phyloP scores from a whole-genome alignment of 23 tunicate species.

The Clavelina lepadiformis region DNA sequence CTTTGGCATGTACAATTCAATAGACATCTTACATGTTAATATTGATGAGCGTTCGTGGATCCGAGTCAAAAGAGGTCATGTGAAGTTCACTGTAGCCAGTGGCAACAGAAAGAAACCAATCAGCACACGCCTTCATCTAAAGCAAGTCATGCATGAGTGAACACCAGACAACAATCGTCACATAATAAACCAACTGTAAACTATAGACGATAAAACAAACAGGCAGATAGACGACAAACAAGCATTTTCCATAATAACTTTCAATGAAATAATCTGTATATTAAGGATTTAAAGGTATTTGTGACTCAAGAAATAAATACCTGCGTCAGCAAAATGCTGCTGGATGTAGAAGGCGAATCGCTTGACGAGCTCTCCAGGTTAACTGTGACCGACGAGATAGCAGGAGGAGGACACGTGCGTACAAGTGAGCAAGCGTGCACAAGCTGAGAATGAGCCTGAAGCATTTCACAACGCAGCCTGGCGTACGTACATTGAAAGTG shows the following conservation, averaged over 20 bases:
- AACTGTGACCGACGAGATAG: conserved; percentile 20
- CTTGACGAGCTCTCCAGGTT: background rate
- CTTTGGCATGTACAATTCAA: background rate
- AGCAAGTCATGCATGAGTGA: no score
- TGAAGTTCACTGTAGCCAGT: conserved; percentile 66
- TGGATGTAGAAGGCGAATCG: no score
- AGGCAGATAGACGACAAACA: no score
- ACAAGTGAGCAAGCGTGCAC: conserved; percentile 59
- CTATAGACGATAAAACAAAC: no score
- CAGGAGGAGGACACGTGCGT: conserved; percentile 75
- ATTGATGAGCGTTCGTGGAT: conserved; percentile 55
- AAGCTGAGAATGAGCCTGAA: conserved; percentile 64
- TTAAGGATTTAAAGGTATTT: no score
- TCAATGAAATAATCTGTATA: no score
- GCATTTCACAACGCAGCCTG: conserved; percentile 48
- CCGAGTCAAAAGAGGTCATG: conserved; percentile 85
- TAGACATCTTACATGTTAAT: conserved; percentile 56
- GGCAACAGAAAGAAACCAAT: conserved; percentile 56
- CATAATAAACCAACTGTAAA: no score
- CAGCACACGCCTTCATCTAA: conserved; percentile 69
- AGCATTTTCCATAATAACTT: no score
- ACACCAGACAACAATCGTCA: no score
- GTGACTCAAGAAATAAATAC: no score
- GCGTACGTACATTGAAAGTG: conserved; percentile 65
- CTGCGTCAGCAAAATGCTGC: no score